These are phyloP conservation scores for Agelas oroides DNA, from an alignment of 37 sponge, comb jelly and placozoan genomes.

Conservation along the genomic window DNA sequence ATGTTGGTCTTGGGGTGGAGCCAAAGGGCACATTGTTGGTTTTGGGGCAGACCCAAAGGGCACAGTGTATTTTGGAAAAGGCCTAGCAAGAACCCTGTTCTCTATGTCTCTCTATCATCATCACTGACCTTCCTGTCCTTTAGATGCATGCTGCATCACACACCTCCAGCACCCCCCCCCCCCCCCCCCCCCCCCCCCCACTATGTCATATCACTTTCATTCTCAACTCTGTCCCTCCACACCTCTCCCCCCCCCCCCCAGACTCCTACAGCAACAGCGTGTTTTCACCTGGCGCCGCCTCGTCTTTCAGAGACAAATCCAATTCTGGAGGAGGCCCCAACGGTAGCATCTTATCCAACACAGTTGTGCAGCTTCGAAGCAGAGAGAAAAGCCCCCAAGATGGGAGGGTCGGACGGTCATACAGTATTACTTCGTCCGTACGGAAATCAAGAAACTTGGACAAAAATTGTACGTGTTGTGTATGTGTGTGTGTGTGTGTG, in stretches of 20 bases:
- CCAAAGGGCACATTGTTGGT: no score
- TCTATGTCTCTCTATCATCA: no score
- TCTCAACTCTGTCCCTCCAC: neutral
- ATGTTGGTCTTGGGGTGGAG: no score
- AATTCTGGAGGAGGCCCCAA: neutral
- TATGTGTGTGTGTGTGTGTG: no score
- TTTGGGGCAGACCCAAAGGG: no score
- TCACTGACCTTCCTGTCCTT: no score
- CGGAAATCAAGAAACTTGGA: constrained; percentile 42
- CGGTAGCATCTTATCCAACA: neutral
- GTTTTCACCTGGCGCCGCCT: neutral
- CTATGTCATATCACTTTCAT: no score
- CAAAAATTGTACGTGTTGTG: constrained; percentile 39
- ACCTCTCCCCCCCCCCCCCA: neutral
- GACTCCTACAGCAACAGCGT: neutral
- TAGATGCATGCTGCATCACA: no score
- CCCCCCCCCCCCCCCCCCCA: no score
- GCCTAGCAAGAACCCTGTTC: no score
- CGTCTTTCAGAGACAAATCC: neutral
- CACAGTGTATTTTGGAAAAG: no score
- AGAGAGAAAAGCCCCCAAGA: neutral
- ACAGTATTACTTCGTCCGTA: neutral
- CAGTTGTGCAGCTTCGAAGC: constrained; percentile 3
- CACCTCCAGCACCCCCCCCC: no score
- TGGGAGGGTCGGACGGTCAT: neutral